Percentiles rank a stretch among this genome's conserved stretches.
phyloP scores from a whole-genome alignment of 1,140 invertebrate genomes.

The Zaprionus kolodkinae region DNA sequence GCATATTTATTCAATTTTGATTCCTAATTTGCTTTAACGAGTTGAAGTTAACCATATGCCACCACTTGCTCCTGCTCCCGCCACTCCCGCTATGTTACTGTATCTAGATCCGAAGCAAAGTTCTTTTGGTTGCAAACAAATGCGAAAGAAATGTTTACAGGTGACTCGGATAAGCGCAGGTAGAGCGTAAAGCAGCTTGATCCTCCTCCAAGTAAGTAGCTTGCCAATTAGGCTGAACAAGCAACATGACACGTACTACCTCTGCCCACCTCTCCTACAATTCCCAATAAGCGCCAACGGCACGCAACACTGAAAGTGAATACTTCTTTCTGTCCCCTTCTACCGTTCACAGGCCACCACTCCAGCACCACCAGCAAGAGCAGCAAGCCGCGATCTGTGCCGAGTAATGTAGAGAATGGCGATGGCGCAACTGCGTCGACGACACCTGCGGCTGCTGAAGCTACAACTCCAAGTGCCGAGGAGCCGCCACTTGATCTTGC shows the following conservation, averaged over 20 bases:
- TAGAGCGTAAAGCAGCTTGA: conserved; percentile 14
- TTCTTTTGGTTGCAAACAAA: conserved; percentile 78
- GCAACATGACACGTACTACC: not conserved
- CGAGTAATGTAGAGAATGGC: conserved; percentile 48
- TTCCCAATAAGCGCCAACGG: not conserved
- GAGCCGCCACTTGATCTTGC: conserved; percentile 87
- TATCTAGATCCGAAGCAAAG: conserved; percentile 16
- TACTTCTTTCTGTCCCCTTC: conserved; percentile 8
- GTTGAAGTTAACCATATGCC: conserved; percentile 21
- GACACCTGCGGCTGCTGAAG: not conserved
- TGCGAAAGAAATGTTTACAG: conserved; percentile 60
- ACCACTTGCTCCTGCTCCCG: not conserved
- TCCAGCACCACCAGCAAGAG: conserved; percentile 42
- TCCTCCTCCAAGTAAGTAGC: conserved; percentile 27
- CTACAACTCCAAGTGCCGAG: conserved; percentile 41
- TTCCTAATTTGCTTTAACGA: conserved; percentile 36
- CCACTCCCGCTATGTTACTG: conserved; percentile 32
- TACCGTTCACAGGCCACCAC: conserved; percentile 58
- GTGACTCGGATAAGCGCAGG: conserved; percentile 26
- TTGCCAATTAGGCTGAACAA: conserved; percentile 7
- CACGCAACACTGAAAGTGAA: not conserved
- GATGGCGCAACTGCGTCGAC: not conserved
- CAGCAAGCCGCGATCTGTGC: conserved; percentile 47
- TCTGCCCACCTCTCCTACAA: not conserved
- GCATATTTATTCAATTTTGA: conserved; percentile 14